phyloP scores from a whole-genome alignment of 2,797 vertebrate species.

The Chrysocyon brachyurus region DNA sequence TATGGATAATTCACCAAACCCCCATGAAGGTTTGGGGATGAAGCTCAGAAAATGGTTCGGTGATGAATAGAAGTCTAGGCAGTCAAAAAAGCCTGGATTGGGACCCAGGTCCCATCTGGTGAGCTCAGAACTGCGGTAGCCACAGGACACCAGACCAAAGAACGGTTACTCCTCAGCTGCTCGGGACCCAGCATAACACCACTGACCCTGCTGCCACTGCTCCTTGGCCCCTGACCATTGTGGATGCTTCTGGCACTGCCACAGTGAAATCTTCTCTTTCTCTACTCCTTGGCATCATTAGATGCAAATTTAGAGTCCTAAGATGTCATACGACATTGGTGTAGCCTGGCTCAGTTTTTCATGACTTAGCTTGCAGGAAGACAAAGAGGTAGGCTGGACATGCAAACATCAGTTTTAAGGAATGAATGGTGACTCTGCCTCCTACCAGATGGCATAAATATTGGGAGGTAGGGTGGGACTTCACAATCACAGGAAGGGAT shows the following conservation, averaged over 20 bases:
- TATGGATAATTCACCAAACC: neutral
- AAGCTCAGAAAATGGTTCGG: neutral
- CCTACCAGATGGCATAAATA: neutral
- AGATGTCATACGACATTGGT: neutral
- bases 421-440: neutral
- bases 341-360: neutral
- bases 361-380: neutral
- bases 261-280: too few species aligned
- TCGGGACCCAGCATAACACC: accelerated
- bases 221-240: accelerated
- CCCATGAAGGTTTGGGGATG: neutral
- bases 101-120: too few species aligned
- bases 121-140: too few species aligned
- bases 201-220: too few species aligned
- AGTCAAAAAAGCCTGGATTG: neutral
- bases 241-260: neutral
- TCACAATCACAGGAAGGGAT: neutral
- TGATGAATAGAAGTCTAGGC: neutral
- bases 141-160: neutral
- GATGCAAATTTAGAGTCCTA: neutral
- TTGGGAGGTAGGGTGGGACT: neutral
- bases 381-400: neutral
- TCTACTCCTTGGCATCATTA: neutral
- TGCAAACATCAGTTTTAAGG: neutral
- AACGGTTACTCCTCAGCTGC: too few species aligned